These are phyloP conservation scores for Pocillopora verrucosa DNA, from an alignment of 64 coral and sea anemone species.

Conservation along the genomic window DNA sequence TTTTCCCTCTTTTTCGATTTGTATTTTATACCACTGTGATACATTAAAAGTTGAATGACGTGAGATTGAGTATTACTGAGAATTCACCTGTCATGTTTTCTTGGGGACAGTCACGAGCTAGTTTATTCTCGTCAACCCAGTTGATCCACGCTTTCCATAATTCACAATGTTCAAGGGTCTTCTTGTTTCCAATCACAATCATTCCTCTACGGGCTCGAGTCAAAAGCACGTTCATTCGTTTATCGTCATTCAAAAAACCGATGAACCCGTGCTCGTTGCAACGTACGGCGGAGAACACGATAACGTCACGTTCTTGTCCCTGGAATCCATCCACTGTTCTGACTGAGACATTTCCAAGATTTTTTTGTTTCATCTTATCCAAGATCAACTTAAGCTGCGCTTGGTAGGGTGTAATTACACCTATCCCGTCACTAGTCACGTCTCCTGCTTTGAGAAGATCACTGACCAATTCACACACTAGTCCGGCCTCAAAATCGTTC, in stretches of 20 bases:
- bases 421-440: constrained; percentile 31
- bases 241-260: constrained; percentile 77
- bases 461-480: constrained; percentile 45
- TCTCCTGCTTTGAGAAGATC: constrained; percentile 45
- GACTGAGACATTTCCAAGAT: constrained; percentile 44
- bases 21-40: too few species aligned
- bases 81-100: background rate
- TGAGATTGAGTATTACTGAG: background rate
- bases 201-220: constrained; percentile 81
- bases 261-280: constrained; percentile 68
- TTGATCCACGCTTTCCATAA: constrained; percentile 75
- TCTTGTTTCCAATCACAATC: constrained; percentile 72
- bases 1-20: too few species aligned
- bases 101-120: constrained; percentile 3
- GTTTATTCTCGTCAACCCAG: constrained; percentile 28
- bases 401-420: constrained; percentile 67
- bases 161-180: constrained; percentile 51
- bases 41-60: too few species aligned
- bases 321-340: constrained; percentile 90
- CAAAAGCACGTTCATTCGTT: constrained; percentile 82
- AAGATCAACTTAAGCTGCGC: constrained; percentile 59
- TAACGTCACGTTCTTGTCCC: constrained; percentile 90
- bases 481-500: constrained; percentile 49
- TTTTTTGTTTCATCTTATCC: constrained; percentile 30
- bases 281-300: constrained; percentile 83